Percentiles rank a stretch among this genome's conserved stretches.
These are phyloP conservation scores for Parotia lawesii DNA, from an alignment of 2,113 vertebrate genomes.

Conservation along the genomic window DNA sequence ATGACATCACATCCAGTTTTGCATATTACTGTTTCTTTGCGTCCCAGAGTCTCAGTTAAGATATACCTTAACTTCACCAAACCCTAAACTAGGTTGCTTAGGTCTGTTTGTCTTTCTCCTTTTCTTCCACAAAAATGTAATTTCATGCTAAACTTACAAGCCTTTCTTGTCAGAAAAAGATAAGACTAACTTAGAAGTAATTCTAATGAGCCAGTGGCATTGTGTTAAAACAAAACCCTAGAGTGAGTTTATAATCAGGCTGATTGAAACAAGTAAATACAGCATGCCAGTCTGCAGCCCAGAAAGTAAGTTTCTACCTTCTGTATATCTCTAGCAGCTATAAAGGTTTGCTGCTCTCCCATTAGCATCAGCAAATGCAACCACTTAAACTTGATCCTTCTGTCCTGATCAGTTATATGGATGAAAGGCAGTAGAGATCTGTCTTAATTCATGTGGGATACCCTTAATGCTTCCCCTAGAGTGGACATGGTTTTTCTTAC, in stretches of 20 bases:
- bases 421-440: conserved; percentile 70
- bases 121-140: not conserved
- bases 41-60: not conserved
- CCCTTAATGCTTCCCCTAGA: conserved; percentile 38
- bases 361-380: conserved; percentile 65
- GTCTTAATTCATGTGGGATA: conserved; percentile 50
- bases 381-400: conserved; percentile 71
- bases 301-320: conserved; percentile 21
- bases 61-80: not conserved
- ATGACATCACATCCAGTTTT: not conserved
- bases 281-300: not conserved
- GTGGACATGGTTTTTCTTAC: conserved; percentile 49
- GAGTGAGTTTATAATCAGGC: not conserved
- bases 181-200: not conserved
- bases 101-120: not conserved
- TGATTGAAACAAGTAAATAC: conserved; percentile 27
- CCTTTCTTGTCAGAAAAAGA: not conserved
- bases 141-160: not conserved
- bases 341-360: conserved; percentile 41
- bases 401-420: conserved; percentile 70
- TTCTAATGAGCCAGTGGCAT: not conserved
- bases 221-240: not conserved
- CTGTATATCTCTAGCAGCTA: conserved; percentile 41
- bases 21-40: not conserved
- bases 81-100: not conserved